These are phyloP conservation scores for Marasmarcha lunaedactyla DNA, from an alignment of 2,888 invertebrate genomes.

Conservation along the genomic window DNA sequence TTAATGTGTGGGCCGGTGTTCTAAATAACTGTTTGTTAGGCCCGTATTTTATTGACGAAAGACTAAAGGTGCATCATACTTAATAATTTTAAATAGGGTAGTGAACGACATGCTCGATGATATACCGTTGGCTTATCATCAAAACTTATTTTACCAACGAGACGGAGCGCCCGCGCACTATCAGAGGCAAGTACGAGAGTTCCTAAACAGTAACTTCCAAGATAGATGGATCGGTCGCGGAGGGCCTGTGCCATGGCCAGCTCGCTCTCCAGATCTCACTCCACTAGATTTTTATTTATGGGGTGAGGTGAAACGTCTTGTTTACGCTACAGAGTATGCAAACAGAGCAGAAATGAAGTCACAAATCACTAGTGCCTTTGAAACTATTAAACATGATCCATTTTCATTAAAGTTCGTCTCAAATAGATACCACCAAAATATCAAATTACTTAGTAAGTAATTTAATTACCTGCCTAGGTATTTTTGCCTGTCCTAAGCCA, in stretches of 20 bases:
- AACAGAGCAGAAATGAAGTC: no score
- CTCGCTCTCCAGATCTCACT: constrained; percentile 10
- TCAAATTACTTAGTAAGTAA: no score
- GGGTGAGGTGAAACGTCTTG: constrained; percentile 9
- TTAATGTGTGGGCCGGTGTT: constrained; percentile 14
- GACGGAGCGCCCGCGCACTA: constrained; percentile 13
- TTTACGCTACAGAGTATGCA: not conserved
- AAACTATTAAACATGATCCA: no score
- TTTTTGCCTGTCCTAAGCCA: no score
- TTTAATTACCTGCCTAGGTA: no score
- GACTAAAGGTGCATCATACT: constrained; percentile 3
- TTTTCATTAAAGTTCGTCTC: no score
- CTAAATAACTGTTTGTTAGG: constrained; percentile 7
- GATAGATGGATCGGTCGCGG: constrained; percentile 12
- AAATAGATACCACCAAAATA: no score
- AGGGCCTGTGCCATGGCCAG: constrained; percentile 11
- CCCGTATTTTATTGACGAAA: constrained; percentile 7
- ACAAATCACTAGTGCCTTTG: no score
- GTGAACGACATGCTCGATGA: constrained; percentile 9
- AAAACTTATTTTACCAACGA: constrained; percentile 9
- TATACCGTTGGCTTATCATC: constrained; percentile 5
- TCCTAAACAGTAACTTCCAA: constrained; percentile 8
- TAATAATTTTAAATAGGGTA: constrained; percentile 7
- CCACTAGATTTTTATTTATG: constrained; percentile 11
- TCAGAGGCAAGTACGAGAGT: constrained; percentile 8